Evolutionary conservation across 2,888 invertebrate genomes (phyloP), one percentile per base, ranked within the genome.

Genomic region (Andrena trimmerana): DNA sequence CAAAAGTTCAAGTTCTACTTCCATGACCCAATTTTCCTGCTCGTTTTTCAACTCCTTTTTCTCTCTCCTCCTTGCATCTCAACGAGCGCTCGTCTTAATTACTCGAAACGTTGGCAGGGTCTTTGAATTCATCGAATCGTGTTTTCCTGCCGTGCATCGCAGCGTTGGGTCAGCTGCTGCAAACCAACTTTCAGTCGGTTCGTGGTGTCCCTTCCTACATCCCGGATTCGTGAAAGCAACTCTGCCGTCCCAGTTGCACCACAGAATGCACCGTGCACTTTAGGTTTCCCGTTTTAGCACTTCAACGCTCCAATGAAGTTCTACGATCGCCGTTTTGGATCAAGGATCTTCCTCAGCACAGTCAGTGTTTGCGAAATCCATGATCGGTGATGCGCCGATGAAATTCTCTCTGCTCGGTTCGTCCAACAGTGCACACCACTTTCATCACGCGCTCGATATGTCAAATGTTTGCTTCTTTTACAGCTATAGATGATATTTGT

Each of bases 261-360:
- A 16, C 3, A 36, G 59, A 42, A 36, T 29, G 48, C 65, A 48
- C 13, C 42, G 27, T 24, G 31, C 65, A 33, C 73, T 73, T 50
- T 33, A 65, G 63, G 54, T 65, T 42, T 16, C 42, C 16, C 13
- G 42, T 16, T 74, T 66, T 36, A 36, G 16, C 16, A 27, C 48
- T 66, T 33, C 60, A 67, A 60, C 20, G 52, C 33, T n/a, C 69
- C 27, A 33, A n/a, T 59, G 57, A 79, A 77, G 59, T 59, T 60
- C 48, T n/a, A 29, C 33, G 57, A 60, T 66, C 52, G 50, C 24
- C 50, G 54, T 36, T 65, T 59, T 57, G 20, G 50, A 71, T 65
- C 52, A 16, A 3, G 29, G 48, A 67, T 33, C 57, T 48, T n/a
- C 8, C 8, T 13, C 1, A n/a, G 10, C 52, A 3, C 42, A 42